Percentiles rank a stretch among this genome's conserved stretches.
These are phyloP conservation scores for Tragelaphus imberbis DNA, from an alignment of 2,113 vertebrate species.

Conservation along the genomic window DNA sequence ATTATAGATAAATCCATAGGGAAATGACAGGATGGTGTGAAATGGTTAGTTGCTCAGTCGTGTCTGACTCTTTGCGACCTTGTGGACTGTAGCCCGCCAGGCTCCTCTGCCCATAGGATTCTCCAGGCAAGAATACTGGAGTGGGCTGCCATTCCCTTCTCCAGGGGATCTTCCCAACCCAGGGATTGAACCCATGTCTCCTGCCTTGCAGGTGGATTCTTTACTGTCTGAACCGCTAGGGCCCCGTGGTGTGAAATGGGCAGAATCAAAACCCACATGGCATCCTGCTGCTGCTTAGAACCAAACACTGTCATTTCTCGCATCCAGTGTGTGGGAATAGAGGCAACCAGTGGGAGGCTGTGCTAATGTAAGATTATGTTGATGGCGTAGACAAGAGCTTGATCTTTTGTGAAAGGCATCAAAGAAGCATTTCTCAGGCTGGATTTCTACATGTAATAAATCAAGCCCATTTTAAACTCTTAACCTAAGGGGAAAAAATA, in stretches of 20 bases:
- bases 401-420: not conserved
- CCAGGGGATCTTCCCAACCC: not conserved
- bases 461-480: constrained; percentile 8
- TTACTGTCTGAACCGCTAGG: not conserved
- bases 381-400: not conserved
- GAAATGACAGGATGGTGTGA: not conserved
- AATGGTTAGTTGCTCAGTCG: not conserved
- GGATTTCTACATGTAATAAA: not conserved
- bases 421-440: not conserved
- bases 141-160: not conserved
- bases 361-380: not conserved
- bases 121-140: not conserved
- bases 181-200: not conserved
- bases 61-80: not conserved
- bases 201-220: not conserved
- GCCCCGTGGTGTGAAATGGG: not conserved
- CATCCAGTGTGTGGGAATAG: not conserved
- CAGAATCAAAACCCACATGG: not conserved
- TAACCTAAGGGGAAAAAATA: not conserved
- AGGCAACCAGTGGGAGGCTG: not conserved
- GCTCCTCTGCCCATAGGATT: not conserved
- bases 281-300: not conserved
- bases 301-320: not conserved
- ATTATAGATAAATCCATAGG: not conserved
- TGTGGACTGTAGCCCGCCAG: not conserved